Conservation (phyloP, 1,140 invertebrate species). For the Camponotus floridanus region DNA sequence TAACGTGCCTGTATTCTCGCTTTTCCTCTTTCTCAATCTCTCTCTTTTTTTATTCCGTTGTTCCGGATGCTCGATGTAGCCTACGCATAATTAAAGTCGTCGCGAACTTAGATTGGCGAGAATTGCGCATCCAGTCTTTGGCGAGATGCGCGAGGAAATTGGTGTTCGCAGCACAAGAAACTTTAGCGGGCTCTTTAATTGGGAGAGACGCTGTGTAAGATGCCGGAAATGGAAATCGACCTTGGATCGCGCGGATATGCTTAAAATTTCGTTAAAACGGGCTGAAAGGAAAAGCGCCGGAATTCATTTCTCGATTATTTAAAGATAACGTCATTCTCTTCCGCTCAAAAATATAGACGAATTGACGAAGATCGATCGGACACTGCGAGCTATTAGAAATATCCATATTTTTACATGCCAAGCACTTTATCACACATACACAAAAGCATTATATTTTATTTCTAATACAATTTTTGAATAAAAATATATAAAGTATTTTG, state of each 20-base stretch:
- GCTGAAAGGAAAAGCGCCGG: slow-evolving; percentile 33
- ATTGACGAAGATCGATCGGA: slow-evolving; percentile 39
- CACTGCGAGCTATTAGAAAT: neutral
- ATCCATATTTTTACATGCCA: neutral
- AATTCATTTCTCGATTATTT: slow-evolving; percentile 48
- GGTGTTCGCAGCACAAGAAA: slow-evolving; percentile 62
- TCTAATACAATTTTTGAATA: slow-evolving; percentile 3
- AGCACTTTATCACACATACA: neutral
- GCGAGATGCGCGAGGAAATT: slow-evolving; percentile 66
- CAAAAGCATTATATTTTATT: slow-evolving; percentile 21
- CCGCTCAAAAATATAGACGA: neutral
- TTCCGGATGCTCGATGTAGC: slow-evolving; percentile 40
- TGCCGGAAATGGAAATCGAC: slow-evolving; percentile 66
- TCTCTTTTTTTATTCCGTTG: slow-evolving; percentile 25
- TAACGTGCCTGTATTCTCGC: slow-evolving; percentile 6
- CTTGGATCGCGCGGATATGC: slow-evolving; percentile 33
- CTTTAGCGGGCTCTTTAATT: slow-evolving; percentile 73
- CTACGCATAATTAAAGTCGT: slow-evolving; percentile 76
- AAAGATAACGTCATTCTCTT: slow-evolving; percentile 9
- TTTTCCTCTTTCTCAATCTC: neutral
- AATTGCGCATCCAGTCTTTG: slow-evolving; percentile 67
- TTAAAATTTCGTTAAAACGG: slow-evolving; percentile 58
- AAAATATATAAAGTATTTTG: neutral
- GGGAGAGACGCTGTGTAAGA: slow-evolving; percentile 56
- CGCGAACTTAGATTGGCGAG: slow-evolving; percentile 77